These are phyloP conservation scores for Eulemur macaco DNA, from an alignment of 2,113 vertebrate species.

Conservation along the genomic window DNA sequence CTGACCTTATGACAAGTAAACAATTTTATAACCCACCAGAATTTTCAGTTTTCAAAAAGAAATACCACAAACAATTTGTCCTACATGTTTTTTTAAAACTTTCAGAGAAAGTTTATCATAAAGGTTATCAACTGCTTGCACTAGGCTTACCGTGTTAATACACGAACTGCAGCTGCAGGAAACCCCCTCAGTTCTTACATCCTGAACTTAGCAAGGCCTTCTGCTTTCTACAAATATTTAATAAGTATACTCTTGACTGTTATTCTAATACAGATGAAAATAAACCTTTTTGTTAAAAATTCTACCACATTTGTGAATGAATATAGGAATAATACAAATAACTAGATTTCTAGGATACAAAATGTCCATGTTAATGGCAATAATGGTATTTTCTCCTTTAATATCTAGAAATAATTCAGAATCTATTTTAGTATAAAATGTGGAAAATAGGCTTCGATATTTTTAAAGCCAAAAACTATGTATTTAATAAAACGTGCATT, in stretches of 20 bases:
- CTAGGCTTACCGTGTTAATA: neutral
- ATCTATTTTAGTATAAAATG: neutral
- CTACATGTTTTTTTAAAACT: neutral
- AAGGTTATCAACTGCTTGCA: neutral
- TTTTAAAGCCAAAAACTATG: neutral
- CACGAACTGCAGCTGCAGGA: neutral
- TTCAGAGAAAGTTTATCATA: neutral
- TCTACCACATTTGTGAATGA: neutral
- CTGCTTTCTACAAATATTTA: neutral
- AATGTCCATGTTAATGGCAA: neutral
- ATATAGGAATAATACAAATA: neutral
- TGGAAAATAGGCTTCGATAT: neutral
- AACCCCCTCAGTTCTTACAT: neutral
- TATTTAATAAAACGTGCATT: neutral
- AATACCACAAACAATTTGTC: slow-evolving; percentile 18
- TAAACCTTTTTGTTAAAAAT: neutral
- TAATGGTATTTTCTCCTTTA: neutral
- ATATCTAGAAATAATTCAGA: neutral
- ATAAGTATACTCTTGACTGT: neutral
- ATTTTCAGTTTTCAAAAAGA: slow-evolving; percentile 47
- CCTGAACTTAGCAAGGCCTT: neutral
- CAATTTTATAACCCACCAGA: slow-evolving; percentile 26
- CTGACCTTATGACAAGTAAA: slow-evolving; percentile 34
- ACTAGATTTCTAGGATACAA: neutral
- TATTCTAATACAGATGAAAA: neutral